Conservation (phyloP, 2,113 vertebrate genomes). For the Trochalopteron elliotii region DNA sequence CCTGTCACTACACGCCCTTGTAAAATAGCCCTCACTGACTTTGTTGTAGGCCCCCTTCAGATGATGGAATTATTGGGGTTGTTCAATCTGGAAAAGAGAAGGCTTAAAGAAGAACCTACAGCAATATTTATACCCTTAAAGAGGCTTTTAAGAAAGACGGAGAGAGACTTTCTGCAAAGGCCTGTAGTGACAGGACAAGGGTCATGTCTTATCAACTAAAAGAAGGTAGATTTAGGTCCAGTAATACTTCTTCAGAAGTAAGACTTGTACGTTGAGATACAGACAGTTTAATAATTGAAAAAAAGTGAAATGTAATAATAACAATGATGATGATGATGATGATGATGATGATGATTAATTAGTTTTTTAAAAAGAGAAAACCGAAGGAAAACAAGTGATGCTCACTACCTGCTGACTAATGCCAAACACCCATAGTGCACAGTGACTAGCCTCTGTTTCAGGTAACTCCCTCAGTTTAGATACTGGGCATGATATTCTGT, state of each 20-base stretch:
- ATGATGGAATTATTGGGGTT: neutral
- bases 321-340: neutral
- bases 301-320: neutral
- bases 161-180: neutral
- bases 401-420: neutral
- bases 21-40: neutral
- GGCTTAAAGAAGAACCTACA: neutral
- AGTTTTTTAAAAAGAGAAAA: neutral
- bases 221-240: neutral
- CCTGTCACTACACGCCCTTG: neutral
- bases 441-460: accelerated
- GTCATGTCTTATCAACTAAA: neutral
- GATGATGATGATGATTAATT: neutral
- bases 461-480: neutral
- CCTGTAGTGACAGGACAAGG: neutral
- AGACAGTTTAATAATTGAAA: neutral
- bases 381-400: neutral
- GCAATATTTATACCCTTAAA: neutral
- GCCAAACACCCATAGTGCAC: neutral
- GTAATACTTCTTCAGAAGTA: neutral
- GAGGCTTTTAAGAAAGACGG: neutral
- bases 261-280: neutral
- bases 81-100: neutral
- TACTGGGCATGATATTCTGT: neutral
- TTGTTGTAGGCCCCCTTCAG: neutral